These are phyloP conservation scores for Erebia ligea DNA, from an alignment of 2,888 invertebrate species.

Conservation along the genomic window DNA sequence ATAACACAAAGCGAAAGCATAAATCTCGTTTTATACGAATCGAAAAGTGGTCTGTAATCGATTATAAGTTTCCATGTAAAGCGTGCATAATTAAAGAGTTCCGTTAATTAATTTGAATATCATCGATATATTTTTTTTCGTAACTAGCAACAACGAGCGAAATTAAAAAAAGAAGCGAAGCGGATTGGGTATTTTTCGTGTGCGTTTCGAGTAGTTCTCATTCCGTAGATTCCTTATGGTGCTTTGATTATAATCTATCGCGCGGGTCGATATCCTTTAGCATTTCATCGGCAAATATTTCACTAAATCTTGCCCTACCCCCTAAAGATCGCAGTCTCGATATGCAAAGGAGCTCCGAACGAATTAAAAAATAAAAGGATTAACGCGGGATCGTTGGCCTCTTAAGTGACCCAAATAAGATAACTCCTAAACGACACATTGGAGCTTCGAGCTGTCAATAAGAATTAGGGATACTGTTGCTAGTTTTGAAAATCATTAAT, in stretches of 20 bases:
- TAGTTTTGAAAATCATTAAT: constrained; percentile 48
- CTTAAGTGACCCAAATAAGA: constrained; percentile 78
- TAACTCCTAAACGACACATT: constrained; percentile 64
- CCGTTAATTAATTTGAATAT: constrained; percentile 56
- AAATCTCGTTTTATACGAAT: constrained; percentile 58
- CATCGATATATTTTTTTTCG: constrained; percentile 24
- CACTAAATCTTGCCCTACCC: constrained; percentile 71
- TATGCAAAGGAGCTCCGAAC: constrained; percentile 74
- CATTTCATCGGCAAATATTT: constrained; percentile 75
- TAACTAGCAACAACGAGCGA: constrained; percentile 26
- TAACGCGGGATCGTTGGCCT: constrained; percentile 69
- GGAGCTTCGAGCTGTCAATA: constrained; percentile 68
- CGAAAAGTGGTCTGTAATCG: constrained; percentile 53
- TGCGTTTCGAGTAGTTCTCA: constrained; percentile 42
- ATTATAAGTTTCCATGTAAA: constrained; percentile 51
- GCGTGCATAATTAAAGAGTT: constrained; percentile 53
- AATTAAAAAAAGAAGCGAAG: constrained; percentile 17
- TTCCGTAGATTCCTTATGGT: constrained; percentile 46
- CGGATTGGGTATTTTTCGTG: constrained; percentile 21
- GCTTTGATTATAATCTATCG: constrained; percentile 50
- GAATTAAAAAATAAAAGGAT: constrained; percentile 74
- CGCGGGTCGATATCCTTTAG: constrained; percentile 61
- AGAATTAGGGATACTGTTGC: constrained; percentile 74
- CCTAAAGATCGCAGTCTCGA: constrained; percentile 68
- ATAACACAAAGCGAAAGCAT: constrained; percentile 54